These are phyloP conservation scores for Temnothorax rugatulus DNA, from an alignment of 2,888 invertebrate species.

Conservation along the genomic window DNA sequence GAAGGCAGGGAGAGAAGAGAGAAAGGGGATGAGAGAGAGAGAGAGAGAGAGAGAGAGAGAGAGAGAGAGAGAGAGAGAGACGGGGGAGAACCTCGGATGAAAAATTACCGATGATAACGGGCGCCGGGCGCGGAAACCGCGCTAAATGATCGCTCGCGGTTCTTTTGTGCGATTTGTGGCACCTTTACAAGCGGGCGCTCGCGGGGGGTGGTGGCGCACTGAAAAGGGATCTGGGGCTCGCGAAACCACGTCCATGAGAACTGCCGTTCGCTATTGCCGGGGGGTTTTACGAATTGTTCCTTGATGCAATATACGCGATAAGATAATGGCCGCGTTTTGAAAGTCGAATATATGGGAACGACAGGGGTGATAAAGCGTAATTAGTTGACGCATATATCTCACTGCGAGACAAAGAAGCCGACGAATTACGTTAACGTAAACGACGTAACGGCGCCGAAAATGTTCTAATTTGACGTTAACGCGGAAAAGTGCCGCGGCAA, in stretches of 20 bases:
- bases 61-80: slow-evolving; percentile 4
- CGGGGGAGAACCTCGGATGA: slow-evolving; percentile 66
- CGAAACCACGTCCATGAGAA: slow-evolving; percentile 38
- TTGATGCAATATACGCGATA: slow-evolving; percentile 48
- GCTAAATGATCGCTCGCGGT: slow-evolving; percentile 68
- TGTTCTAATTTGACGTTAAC: slow-evolving; percentile 38
- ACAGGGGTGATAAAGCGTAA: slow-evolving; percentile 49
- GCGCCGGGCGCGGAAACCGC: slow-evolving; percentile 58
- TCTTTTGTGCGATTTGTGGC: slow-evolving; percentile 58
- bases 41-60: slow-evolving; percentile 2
- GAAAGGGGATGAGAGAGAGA: not conserved
- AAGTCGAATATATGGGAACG: slow-evolving; percentile 42
- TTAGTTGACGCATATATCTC: slow-evolving; percentile 36
- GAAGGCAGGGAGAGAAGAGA: slow-evolving; percentile 2
- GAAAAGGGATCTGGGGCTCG: slow-evolving; percentile 19
- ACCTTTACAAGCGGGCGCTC: slow-evolving; percentile 47
- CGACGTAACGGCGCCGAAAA: slow-evolving; percentile 36
- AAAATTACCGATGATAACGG: slow-evolving; percentile 73
- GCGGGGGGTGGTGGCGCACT: slow-evolving; percentile 4
- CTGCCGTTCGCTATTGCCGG: slow-evolving; percentile 45
- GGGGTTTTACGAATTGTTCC: slow-evolving; percentile 54
- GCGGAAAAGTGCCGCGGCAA: slow-evolving; percentile 26
- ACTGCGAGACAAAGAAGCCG: slow-evolving; percentile 22
- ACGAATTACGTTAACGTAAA: slow-evolving; percentile 28
- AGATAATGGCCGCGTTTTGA: slow-evolving; percentile 47